phyloP scores from a whole-genome alignment of 2,113 vertebrate genomes.

The Psammodynastes pulverulentus region DNA sequence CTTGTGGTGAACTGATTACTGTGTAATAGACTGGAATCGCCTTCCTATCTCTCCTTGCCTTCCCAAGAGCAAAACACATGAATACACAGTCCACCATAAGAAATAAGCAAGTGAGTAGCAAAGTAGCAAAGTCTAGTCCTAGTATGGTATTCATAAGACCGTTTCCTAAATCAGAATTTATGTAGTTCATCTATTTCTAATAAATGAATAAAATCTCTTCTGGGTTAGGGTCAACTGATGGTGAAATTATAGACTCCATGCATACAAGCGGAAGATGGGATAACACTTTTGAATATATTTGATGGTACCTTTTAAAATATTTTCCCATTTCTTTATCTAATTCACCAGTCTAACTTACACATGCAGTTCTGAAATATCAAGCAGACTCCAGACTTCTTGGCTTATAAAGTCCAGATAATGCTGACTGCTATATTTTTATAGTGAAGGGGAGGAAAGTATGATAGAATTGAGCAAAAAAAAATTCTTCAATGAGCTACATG shows the following conservation, averaged over 20 bases:
- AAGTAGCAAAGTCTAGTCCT: not conserved
- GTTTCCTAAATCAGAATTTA: conserved; percentile 30
- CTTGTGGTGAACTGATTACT: not conserved
- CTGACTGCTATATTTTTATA: conserved; percentile 35
- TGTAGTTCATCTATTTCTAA: conserved; percentile 49
- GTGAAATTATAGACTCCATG: not conserved
- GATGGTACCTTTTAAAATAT: not conserved
- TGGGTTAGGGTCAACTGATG: conserved; percentile 15
- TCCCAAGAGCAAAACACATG: conserved; percentile 25
- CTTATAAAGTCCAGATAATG: not conserved
- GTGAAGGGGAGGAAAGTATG: not conserved
- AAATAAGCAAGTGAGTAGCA: not conserved
- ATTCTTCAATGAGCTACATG: conserved; percentile 29
- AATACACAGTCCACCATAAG: not conserved
- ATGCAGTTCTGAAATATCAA: not conserved
- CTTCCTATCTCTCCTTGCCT: not conserved
- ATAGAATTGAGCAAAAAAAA: conserved; percentile 37
- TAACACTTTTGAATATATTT: not conserved
- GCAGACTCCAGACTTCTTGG: not conserved
- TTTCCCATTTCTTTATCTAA: not conserved
- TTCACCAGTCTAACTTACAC: not conserved
- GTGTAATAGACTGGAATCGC: not conserved
- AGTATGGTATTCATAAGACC: conserved; percentile 47
- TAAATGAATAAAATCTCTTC: conserved; percentile 15
- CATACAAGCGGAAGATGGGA: not conserved